Percentiles rank a stretch among this genome's conserved stretches.
phyloP scores from a whole-genome alignment of 2,113 vertebrate genomes.

The Apaloderma vittatum region DNA sequence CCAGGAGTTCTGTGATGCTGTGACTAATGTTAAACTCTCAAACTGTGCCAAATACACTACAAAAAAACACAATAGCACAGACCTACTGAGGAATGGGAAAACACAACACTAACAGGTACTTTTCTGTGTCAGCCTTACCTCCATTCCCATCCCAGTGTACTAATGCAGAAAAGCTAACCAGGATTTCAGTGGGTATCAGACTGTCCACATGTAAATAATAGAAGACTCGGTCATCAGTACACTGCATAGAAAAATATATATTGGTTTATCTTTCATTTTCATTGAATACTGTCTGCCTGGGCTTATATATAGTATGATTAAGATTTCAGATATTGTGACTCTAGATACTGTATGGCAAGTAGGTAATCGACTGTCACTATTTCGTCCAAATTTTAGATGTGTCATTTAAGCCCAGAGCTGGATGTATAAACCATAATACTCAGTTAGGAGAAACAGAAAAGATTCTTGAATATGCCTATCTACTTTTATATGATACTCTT shows the following conservation, averaged over 20 bases:
- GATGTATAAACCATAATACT: neutral
- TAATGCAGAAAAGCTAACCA: conserved; percentile 90
- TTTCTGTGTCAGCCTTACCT: conserved; percentile 75
- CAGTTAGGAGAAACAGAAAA: neutral
- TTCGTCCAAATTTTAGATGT: neutral
- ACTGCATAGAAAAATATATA: conserved; percentile 69
- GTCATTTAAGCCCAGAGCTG: neutral
- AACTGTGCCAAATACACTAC: neutral
- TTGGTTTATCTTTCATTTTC: neutral
- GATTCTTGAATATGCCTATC: neutral
- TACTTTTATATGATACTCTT: neutral
- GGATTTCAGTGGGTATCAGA: conserved; percentile 84
- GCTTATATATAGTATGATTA: neutral
- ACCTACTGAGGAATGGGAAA: neutral
- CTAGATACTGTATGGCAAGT: neutral
- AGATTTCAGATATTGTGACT: neutral
- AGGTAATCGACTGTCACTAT: neutral
- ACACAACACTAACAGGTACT: neutral
- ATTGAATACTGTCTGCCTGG: neutral
- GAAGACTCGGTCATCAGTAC: conserved; percentile 74
- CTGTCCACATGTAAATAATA: conserved; percentile 91
- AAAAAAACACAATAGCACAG: neutral
- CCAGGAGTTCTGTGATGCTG: too few relatives aligned
- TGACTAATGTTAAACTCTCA: neutral
- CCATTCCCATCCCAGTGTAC: conserved; percentile 80